Evolutionary conservation across 2,888 invertebrate genomes (phyloP), one percentile per base, ranked within the genome.

Genomic region (Blastobasis adustella): DNA sequence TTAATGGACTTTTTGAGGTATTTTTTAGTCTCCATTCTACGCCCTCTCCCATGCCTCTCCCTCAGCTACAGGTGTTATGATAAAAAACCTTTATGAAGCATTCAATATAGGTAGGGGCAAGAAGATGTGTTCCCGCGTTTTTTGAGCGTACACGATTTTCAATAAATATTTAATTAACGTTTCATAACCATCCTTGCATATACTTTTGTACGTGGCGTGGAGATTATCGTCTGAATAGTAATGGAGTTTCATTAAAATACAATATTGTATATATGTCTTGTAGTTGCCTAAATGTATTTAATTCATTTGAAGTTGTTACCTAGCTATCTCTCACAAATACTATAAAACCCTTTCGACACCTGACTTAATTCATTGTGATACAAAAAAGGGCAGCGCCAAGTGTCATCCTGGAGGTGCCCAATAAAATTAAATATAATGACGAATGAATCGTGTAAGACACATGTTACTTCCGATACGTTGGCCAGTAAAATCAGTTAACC

Each of bases 361-460:
- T 23, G 23, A 23, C 23, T 3, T 23, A 2, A 23, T 23, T 23
- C 23, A 23, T 23, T 23, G 23, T 23, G 23, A 23, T 23, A 23
- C 23, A 23, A 23, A 23, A 23, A 23, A 23, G 23, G 23, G 23
- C 23, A 23, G 23, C 23, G 23, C 23, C 23, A 23, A 23, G 23
- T 23, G 23, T 23, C 23, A 23, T 23, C 23, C 23, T 23, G 23
- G 23, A 23, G 23, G 49, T 48, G 55, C 53, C 61, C 65, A 72
- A 78, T 79, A 83, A 82, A 79, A 84, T 83, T 78, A 80, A 79
- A 78, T 68, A 71, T 82, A 83, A 85, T 82, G 83, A 82, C 81
- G 71, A 73, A 76, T 65, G 60, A 63, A 64, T 59, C 58, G 65
- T 65, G 65, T 67, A 67, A 64, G 77, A 82, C 87, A 88, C 76